A percentile compares a stretch with the other conserved stretches of the same genome.
phyloP scores from a whole-genome alignment of 2,888 invertebrate species.

The Hesperia comma region DNA sequence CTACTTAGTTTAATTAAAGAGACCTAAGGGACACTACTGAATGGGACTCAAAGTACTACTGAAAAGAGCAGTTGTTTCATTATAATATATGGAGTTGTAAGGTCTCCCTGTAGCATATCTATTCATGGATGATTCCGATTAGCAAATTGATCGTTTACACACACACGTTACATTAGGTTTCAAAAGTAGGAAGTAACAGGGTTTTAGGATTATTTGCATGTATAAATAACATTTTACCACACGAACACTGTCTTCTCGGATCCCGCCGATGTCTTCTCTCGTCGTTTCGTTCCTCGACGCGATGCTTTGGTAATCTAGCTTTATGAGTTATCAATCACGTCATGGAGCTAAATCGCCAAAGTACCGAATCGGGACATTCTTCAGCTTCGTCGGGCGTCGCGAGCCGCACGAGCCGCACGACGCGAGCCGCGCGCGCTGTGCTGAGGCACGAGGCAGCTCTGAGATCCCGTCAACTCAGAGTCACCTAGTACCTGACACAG shows the following conservation, averaged over 20 bases:
- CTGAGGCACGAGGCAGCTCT: slow-evolving; percentile 82
- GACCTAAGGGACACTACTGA: too few relatives aligned
- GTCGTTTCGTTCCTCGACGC: slow-evolving; percentile 56
- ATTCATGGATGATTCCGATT: too few relatives aligned
- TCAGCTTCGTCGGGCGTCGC: slow-evolving; percentile 38
- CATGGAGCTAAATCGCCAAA: slow-evolving; percentile 97
- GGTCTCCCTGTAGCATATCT: too few relatives aligned
- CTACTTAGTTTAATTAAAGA: too few relatives aligned
- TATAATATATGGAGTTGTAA: too few relatives aligned
- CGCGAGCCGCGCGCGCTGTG: slow-evolving; percentile 52
- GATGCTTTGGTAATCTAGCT: slow-evolving; percentile 98
- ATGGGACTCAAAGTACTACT: too few relatives aligned
- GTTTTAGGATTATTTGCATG: too few relatives aligned
- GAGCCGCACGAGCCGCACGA: slow-evolving; percentile 24
- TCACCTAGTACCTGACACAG: slow-evolving; percentile 93
- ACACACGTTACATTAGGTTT: too few relatives aligned
- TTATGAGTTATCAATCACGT: slow-evolving; percentile 90
- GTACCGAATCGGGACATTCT: slow-evolving; percentile 82
- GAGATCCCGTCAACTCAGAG: slow-evolving; percentile 87
- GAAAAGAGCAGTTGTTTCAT: too few relatives aligned
- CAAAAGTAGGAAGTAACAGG: too few relatives aligned
- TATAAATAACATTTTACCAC: too few relatives aligned
- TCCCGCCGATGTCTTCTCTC: background rate
- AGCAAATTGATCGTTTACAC: too few relatives aligned
- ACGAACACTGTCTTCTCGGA: background rate